A percentile compares a stretch with the other conserved stretches of the same genome.
These are phyloP conservation scores for Barypeithes pellucidus DNA, from an alignment of 2,888 invertebrate species.

Conservation along the genomic window DNA sequence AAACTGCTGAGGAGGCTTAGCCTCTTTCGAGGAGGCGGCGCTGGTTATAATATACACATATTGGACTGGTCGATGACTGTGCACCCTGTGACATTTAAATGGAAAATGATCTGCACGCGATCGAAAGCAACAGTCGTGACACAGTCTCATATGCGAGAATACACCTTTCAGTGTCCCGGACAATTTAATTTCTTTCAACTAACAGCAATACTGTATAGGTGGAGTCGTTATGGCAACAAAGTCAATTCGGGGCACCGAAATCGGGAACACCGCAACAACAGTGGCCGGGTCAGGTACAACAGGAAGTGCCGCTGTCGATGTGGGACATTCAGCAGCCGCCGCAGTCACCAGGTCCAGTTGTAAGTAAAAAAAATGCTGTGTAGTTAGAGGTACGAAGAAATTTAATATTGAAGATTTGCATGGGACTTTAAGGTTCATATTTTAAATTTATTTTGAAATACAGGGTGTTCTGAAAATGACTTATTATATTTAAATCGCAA, in stretches of 20 bases:
- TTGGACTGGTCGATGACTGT: no score
- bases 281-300: conserved; percentile 55
- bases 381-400: background rate
- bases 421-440: background rate
- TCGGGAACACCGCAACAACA: conserved; percentile 57
- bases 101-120: no score
- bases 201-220: conserved; percentile 54
- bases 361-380: conserved; percentile 10
- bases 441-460: no score
- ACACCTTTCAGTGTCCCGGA: no score
- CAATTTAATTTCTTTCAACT: background rate
- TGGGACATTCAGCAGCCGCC: conserved; percentile 64
- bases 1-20: no score
- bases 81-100: no score
- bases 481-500: no score
- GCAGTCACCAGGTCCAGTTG: conserved; percentile 28
- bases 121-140: no score
- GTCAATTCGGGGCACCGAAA: conserved; percentile 61
- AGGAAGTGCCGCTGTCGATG: conserved; percentile 64
- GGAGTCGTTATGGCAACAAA: conserved; percentile 67
- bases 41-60: no score
- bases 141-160: no score
- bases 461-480: no score
- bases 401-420: background rate
- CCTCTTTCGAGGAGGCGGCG: no score